A percentile compares a stretch with the other conserved stretches of the same genome.
Evolutionary conservation across 2,797 vertebrate genomes (phyloP).

Genomic region (Sebastolobus altivelis): DNA sequence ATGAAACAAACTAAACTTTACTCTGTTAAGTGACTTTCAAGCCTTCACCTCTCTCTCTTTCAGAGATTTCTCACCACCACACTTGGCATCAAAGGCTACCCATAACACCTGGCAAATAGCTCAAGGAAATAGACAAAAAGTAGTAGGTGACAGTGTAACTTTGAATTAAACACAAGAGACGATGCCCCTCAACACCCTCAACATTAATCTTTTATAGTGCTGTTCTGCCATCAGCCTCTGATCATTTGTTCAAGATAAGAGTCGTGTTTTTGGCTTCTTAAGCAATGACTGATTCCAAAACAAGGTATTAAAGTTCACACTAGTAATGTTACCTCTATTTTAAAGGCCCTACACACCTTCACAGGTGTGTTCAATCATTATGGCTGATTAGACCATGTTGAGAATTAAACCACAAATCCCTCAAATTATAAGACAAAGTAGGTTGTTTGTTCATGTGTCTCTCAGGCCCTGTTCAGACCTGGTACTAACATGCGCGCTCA

Average conservation of each 20-base stretch:
- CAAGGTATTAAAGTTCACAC: not conserved
- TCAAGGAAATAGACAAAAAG: not conserved
- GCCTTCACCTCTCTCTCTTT: not conserved
- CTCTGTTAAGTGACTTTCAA: not conserved
- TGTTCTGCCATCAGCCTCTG: conserved; percentile 3
- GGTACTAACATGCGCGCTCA: too few relatives aligned
- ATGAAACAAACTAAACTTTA: conserved; percentile 19
- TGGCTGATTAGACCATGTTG: not conserved
- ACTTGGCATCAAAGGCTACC: conserved; percentile 7
- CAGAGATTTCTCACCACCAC: not conserved
- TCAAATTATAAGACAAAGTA: not conserved
- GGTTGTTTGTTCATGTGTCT: not conserved
- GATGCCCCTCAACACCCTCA: conserved; percentile 4
- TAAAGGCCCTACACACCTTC: not conserved
- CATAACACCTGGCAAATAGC: conserved; percentile 8
- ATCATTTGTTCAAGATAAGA: not conserved
- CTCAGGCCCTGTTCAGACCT: not conserved
- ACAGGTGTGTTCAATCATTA: not conserved
- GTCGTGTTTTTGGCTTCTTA: not conserved
- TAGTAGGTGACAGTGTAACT: not conserved
- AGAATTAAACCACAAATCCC: not conserved
- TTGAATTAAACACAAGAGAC: conserved; percentile 33
- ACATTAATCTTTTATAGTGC: conserved; percentile 21
- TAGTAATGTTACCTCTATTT: not conserved
- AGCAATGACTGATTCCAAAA: not conserved